Base-by-base conservation (phyloP, 2,113 vertebrate genomes). In the Esox niger region DNA sequence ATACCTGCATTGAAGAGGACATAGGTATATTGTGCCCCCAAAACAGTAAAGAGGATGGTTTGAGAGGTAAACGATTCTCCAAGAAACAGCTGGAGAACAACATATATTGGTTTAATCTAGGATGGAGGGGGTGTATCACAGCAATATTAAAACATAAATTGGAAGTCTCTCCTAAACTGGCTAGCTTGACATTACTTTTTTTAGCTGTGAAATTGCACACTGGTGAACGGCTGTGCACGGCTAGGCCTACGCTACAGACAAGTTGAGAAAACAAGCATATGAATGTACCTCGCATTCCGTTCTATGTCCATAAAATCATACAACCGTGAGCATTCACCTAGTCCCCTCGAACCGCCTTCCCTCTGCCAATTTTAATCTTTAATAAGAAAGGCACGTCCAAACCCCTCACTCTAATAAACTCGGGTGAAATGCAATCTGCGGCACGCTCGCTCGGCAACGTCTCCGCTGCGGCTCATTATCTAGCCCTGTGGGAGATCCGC, bases 321-420 rank as follows among this genome's bases (percentile, higher is more conserved):
- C 57, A 26, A 17, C 38, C 15, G 4, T 17, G 13, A 43, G 25
- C 13, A 38, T 17, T 35, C 64, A 35, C 11, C 29, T 47, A 63
- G 52, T 6, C 26, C n/a, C 43, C 6, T 21, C 3, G 26, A 29
- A 29, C 15, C 59, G 6, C 13, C 38, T 15, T 43, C 17, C 15
- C 15, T 43, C 38, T 43, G 38, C 38, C 13, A 43, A 25, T 67
- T 69, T 27, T 69, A 27, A 66, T 73, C 62, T 74, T 65, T 75
- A 71, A 23, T 59, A 67, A 62, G 54, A 32, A 10, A 69, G 66
- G 61, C 76, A 68, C 67, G 64, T 62, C 62, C 68, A 58, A 73
- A 66, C 69, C 32, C n/a, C 47, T 55, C 43, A 33, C 69, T 65
- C 30, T 57, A 69, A 62, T 58, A 69, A 66, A 79, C 66, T 52